Percentiles rank a stretch among this genome's conserved stretches.
phyloP scores from a whole-genome alignment of 2,113 vertebrate genomes.

The Sorex araneus region DNA sequence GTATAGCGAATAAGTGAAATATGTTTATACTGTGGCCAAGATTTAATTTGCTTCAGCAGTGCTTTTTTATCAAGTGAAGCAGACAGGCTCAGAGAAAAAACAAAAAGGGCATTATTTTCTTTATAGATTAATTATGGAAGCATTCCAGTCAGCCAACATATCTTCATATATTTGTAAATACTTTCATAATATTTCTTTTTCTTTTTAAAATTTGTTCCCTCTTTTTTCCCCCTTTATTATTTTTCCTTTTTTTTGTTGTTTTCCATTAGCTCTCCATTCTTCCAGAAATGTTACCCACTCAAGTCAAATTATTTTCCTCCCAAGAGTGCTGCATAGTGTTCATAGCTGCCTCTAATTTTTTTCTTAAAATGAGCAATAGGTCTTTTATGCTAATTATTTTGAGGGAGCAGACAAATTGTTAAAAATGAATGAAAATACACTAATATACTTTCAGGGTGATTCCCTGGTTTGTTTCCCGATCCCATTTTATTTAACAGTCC shows the following conservation, averaged over 20 bases:
- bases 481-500: constrained; percentile 13
- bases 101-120: constrained; percentile 26
- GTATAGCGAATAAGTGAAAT: constrained; percentile 4
- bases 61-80: constrained; percentile 34
- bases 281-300: not conserved
- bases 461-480: constrained; percentile 50
- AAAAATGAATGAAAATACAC: constrained; percentile 52
- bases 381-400: not conserved
- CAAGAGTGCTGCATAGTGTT: not conserved
- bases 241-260: not conserved
- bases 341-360: not conserved
- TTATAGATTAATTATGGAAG: constrained; percentile 40
- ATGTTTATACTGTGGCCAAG: not conserved
- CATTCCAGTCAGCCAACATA: not conserved
- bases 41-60: constrained; percentile 41
- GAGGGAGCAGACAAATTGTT: constrained; percentile 40
- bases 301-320: not conserved
- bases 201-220: not conserved
- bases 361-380: constrained; percentile 41
- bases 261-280: not conserved
- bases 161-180: constrained; percentile 44
- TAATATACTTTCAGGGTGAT: constrained; percentile 1
- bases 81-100: constrained; percentile 24
- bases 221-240: not conserved
- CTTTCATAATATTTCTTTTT: not conserved